A percentile compares a stretch with the other conserved stretches of the same genome.
Evolutionary conservation across 2,888 invertebrate species (phyloP).

Genomic region (Harmothoe impar): DNA sequence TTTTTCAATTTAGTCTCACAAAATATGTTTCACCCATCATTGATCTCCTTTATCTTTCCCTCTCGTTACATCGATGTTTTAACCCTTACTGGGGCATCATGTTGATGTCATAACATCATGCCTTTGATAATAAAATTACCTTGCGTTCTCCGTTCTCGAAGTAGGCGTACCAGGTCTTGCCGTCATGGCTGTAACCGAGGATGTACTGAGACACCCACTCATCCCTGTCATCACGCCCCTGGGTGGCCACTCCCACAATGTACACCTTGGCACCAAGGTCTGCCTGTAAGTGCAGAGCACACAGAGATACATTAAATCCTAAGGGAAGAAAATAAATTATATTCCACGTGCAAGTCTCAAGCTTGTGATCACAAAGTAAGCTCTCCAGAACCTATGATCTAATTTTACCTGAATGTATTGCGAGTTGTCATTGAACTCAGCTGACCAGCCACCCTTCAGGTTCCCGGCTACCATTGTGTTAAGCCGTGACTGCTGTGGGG

Average conservation of each 20-base stretch:
- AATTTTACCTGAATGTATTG: conserved; percentile 61
- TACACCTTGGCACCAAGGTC: conserved; percentile 73
- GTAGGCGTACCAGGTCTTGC: conserved; percentile 71
- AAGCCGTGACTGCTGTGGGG: conserved; percentile 72
- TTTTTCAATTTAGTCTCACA: too few species aligned
- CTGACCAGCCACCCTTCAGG: conserved; percentile 74
- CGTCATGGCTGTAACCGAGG: conserved; percentile 74
- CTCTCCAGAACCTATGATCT: too few species aligned
- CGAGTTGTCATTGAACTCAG: conserved; percentile 55
- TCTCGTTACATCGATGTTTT: too few species aligned
- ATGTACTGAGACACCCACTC: conserved; percentile 74
- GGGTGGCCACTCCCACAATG: conserved; percentile 74
- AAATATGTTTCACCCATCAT: too few species aligned
- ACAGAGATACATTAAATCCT: too few species aligned
- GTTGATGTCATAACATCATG: too few species aligned
- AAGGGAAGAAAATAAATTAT: too few species aligned
- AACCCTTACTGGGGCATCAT: too few species aligned
- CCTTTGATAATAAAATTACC: not conserved
- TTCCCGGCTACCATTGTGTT: conserved; percentile 72
- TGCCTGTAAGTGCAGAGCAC: conserved; percentile 72
- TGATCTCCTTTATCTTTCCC: too few species aligned
- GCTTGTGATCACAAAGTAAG: too few species aligned
- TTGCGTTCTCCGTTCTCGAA: conserved; percentile 65
- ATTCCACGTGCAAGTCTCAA: too few species aligned
- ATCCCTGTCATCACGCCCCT: conserved; percentile 73